Evolutionary conservation across 2,797 vertebrate genomes (phyloP).

Genomic region (Nannoperca australis): DNA sequence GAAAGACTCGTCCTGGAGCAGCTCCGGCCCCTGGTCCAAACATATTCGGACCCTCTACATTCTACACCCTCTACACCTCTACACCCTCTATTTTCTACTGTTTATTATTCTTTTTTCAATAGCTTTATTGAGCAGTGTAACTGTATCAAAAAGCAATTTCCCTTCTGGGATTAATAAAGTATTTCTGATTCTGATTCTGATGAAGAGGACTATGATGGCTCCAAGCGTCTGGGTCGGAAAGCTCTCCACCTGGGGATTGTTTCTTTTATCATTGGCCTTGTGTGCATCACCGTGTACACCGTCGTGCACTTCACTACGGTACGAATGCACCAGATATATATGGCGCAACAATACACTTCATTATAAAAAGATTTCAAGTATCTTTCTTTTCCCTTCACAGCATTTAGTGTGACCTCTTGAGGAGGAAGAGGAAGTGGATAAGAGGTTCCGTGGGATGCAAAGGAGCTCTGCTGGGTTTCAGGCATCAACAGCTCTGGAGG

Average conservation of each 20-base stretch:
- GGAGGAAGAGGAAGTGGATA: conserved; percentile 15
- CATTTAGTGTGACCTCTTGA: conserved; percentile 32
- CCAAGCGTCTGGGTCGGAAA: conserved; percentile 85
- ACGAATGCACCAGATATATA: conserved; percentile 48
- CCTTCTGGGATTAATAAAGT: too few species aligned
- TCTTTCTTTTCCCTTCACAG: conserved; percentile 37
- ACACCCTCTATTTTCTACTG: too few species aligned
- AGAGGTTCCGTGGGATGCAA: conserved; percentile 8
- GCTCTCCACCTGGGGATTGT: conserved; percentile 88
- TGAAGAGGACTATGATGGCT: conserved; percentile 89
- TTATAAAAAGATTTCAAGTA: neutral
- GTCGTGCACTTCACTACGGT: conserved; percentile 88
- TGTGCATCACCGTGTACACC: conserved; percentile 84
- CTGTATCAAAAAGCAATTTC: too few species aligned
- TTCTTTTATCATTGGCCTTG: conserved; percentile 88
- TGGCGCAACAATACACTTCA: neutral
- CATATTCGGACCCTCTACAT: too few species aligned
- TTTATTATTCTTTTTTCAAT: too few species aligned
- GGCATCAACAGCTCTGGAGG: conserved; percentile 17
- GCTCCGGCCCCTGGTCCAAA: too few species aligned
- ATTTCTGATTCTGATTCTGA: too few species aligned
- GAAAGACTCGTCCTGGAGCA: too few species aligned
- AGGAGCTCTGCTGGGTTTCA: conserved; percentile 14
- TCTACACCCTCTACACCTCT: too few species aligned
- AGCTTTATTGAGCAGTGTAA: too few species aligned